Conservation (phyloP, 1,140 invertebrate species). For the Zeugodacus cucurbitae region DNA sequence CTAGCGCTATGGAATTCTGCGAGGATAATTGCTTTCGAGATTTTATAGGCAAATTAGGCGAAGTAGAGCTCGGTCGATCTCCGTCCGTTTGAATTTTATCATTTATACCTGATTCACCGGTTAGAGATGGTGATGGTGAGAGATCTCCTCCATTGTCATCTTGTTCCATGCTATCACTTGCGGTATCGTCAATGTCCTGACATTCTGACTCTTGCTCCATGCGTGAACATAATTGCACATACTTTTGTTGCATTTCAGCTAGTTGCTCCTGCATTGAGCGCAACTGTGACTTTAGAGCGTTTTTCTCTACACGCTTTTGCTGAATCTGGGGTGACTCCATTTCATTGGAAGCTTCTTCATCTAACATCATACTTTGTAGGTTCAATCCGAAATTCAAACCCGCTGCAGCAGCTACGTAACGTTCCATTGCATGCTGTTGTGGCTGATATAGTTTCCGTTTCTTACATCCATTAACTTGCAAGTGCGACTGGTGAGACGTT, state of each 20-base stretch:
- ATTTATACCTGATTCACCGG: background rate
- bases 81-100: constrained; percentile 60
- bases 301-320: constrained; percentile 86
- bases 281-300: constrained; percentile 84
- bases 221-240: constrained; percentile 84
- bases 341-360: constrained; percentile 80
- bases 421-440: constrained; percentile 85
- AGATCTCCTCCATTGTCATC: constrained; percentile 66
- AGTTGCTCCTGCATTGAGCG: constrained; percentile 89
- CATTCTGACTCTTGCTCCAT: constrained; percentile 84
- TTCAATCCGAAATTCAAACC: constrained; percentile 67
- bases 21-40: constrained; percentile 34
- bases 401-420: constrained; percentile 72
- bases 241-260: constrained; percentile 90
- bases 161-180: constrained; percentile 74
- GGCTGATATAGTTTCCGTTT: constrained; percentile 97
- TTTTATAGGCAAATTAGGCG: constrained; percentile 63
- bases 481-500: constrained; percentile 71
- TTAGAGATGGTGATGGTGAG: constrained; percentile 64
- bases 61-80: constrained; percentile 69
- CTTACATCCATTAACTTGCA: constrained; percentile 89
- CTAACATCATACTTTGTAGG: constrained; percentile 67
- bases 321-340: constrained; percentile 78
- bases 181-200: constrained; percentile 78
- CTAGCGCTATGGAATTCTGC: constrained; percentile 45